A percentile compares a stretch with the other conserved stretches of the same genome.
phyloP scores from a whole-genome alignment of 1,140 invertebrate species.

The Anadara kagoshimensis region DNA sequence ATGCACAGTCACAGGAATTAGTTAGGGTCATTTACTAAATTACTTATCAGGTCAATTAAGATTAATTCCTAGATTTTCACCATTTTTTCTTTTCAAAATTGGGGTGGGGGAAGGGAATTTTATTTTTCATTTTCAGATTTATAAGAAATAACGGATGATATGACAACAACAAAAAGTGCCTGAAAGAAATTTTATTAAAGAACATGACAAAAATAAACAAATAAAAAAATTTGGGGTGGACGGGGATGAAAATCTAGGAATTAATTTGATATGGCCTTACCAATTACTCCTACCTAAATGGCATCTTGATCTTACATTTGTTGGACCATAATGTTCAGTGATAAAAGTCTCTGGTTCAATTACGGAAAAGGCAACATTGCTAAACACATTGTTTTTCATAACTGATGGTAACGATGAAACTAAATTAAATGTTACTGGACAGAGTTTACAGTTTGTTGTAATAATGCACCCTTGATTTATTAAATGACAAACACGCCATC shows the following conservation, averaged over 20 bases:
- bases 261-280: background rate
- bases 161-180: background rate
- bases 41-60: background rate
- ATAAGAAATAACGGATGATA: background rate
- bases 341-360: constrained; percentile 58
- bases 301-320: constrained; percentile 59
- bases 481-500: constrained; percentile 61
- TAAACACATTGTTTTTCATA: constrained; percentile 62
- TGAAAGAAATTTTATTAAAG: background rate
- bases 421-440: constrained; percentile 51
- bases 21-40: background rate
- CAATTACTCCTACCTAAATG: constrained; percentile 54
- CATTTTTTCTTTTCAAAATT: background rate
- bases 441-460: constrained; percentile 38
- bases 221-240: too few species aligned
- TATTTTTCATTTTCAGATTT: background rate
- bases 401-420: constrained; percentile 33
- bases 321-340: constrained; percentile 59
- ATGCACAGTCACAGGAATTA: too few species aligned
- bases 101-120: too few species aligned
- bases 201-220: too few species aligned
- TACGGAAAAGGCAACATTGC: constrained; percentile 63
- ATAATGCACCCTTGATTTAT: constrained; percentile 58
- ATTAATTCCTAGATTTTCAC: background rate
- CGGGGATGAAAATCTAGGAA: too few species aligned